Evolutionary conservation across 2,888 invertebrate species (phyloP), one percentile per base, ranked within the genome.

Genomic region (Theristus sp.): DNA sequence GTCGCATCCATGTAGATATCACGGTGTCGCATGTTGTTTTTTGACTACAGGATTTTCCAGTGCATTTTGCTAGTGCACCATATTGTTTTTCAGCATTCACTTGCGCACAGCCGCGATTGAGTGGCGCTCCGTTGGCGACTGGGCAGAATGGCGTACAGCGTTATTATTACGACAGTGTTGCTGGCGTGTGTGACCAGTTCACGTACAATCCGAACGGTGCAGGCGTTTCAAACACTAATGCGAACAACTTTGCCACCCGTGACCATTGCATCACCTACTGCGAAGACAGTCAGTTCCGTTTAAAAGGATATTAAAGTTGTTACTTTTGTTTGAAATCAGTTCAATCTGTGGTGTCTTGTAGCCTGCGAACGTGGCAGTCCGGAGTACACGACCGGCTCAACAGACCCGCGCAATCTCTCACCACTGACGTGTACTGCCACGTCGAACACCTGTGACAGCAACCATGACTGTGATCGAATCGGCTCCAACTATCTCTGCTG

Each of bases 281-380:
- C 22, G 1, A 29, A 29, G 38, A 57, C 26, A 57, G 57, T 57
- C 60, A 65, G 71, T 38, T 6, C 17, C 17, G 6, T 38, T 38
- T 6, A 38, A n/a, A n/a, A n/a, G n/a, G n/a, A n/a, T n/a, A n/a
- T n/a, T n/a, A n/a, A n/a, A n/a, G n/a, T n/a, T n/a, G n/a, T n/a
- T n/a, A n/a, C n/a, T n/a, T n/a, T n/a, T n/a, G n/a, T n/a, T n/a
- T n/a, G n/a, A n/a, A n/a, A n/a, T n/a, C n/a, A n/a, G n/a, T n/a
- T n/a, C 38, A 38, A 6, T 38, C 10, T 6, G 17, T 38, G 6
- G 38, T 56, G 25, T 10, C 57, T n/a, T 69, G 56, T 63, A 71
- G 70, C 70, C 20, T 71, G 71, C 63, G 69, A 70, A 60, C 67
- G 71, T 25, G 71, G 71, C 30, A 67, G 70, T 1, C 71, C 71